A percentile compares a stretch with the other conserved stretches of the same genome.
Evolutionary conservation across 2,113 vertebrate genomes (phyloP).

Genomic region (Mixornis gularis): DNA sequence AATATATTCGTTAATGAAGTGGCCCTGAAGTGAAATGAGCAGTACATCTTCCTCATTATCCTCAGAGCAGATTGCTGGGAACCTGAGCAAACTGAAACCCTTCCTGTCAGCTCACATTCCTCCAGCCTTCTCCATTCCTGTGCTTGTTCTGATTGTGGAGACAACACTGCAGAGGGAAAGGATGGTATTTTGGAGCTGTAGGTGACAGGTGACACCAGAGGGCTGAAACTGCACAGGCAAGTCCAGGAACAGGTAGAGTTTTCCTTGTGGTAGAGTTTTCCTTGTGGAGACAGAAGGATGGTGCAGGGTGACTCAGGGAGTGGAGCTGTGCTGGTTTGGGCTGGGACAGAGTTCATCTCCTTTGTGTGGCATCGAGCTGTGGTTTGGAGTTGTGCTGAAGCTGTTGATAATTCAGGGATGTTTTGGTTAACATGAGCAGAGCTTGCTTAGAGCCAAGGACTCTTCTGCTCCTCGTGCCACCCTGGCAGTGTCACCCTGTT

Average conservation of each 20-base stretch:
- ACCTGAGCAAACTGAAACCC: background rate
- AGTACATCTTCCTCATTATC: background rate
- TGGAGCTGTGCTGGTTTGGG: background rate
- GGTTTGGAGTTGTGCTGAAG: background rate
- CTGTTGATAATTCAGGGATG: background rate
- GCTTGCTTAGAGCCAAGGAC: background rate
- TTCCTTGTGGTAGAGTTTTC: background rate
- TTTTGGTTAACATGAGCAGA: background rate
- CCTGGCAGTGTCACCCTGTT: background rate
- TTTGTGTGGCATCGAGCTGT: accelerated
- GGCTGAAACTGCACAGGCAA: background rate
- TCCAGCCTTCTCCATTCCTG: accelerated
- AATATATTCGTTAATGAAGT: background rate
- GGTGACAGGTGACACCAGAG: background rate
- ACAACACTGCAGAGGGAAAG: accelerated
- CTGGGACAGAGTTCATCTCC: background rate
- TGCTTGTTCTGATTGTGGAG: background rate
- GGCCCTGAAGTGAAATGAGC: background rate
- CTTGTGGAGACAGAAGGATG: background rate
- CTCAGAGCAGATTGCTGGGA: background rate
- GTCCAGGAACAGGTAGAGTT: background rate
- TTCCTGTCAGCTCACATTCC: background rate
- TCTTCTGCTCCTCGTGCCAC: background rate
- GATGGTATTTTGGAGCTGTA: background rate
- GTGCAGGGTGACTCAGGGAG: no score